These are phyloP conservation scores for Chondrosia reniformis DNA, from an alignment of 37 sponge, comb jelly and placozoan species.

Conservation along the genomic window DNA sequence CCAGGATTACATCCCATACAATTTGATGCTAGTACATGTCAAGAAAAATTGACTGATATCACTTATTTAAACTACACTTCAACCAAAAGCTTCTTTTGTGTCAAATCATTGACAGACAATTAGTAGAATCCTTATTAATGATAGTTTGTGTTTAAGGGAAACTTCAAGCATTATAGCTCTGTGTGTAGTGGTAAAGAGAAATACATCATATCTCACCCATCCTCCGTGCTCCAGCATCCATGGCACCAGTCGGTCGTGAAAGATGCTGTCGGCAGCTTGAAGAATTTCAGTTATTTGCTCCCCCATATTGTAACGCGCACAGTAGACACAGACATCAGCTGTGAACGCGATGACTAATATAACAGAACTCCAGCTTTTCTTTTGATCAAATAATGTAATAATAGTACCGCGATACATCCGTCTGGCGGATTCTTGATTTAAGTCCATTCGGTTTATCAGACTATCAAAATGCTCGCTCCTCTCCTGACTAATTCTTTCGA, in stretches of 20 bases:
- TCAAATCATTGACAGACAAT: too few relatives aligned
- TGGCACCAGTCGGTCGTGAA: conserved; percentile 5
- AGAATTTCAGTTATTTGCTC: neutral
- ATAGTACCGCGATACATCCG: neutral
- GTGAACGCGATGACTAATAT: neutral
- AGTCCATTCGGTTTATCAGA: neutral
- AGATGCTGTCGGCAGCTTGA: neutral
- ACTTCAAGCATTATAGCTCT: too few relatives aligned
- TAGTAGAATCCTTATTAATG: too few relatives aligned
- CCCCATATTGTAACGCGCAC: conserved; percentile 8
- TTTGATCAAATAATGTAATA: neutral
- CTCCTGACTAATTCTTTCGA: neutral
- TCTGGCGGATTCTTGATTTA: neutral
- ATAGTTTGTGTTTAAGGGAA: too few relatives aligned
- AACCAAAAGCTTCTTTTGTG: too few relatives aligned
- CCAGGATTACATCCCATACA: too few relatives aligned
- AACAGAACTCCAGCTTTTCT: neutral
- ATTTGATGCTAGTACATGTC: too few relatives aligned
- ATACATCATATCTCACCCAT: too few relatives aligned
- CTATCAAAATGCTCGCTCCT: neutral
- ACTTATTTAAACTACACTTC: too few relatives aligned
- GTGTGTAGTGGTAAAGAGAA: too few relatives aligned
- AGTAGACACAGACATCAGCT: neutral
- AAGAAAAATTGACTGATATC: too few relatives aligned
- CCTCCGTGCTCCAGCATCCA: conserved; percentile 15